Base-by-base conservation (phyloP, 2,113 vertebrate species). In the Oncorhynchus mykiss region DNA sequence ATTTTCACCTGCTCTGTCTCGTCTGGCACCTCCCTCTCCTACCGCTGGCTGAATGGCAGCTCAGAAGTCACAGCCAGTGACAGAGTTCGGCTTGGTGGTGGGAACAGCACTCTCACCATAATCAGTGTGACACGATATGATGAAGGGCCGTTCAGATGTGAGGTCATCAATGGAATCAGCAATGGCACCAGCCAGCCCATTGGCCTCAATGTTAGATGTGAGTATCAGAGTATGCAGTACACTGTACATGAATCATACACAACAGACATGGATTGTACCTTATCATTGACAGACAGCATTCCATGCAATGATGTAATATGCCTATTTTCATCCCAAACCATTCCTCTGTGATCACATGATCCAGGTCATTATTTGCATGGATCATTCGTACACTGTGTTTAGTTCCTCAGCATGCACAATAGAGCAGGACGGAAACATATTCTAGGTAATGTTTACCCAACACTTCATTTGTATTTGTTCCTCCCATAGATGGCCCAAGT, bases 191-290 rank as follows among this genome's bases (percentile, higher is more conserved):
- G 91, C 62, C 0, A 0, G 0, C 13, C 77, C 6, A 16, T 90
- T 0, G 1, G 2, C 48, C 87, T 94, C 22, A 88, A 74, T 70
- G 69, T 94, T 79, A 92, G 78, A 81, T 93, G 92, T 93, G 74
- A 91, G 93, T 93, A 78, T 76, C 1, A 62, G 59, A 62, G 59
- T 8, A 9, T 16, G 16, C 59, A 62, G 51, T 54, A 54, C 3
- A 62, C 2, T 34, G 31, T 34, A 34, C 34, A 34, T 34, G 0
- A 34, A n/a, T 22, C 18, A 62, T 62, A 62, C 59, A 62, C n/a
- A 62, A 62, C 59, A 62, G 0, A 62, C 18, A 62, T 34, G 34
- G 34, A 34, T 34, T 34, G 34, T 34, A 34, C 34, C 34, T 34
- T 34, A 1, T 34, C 34, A 34, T 34, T 0, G 34, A 8, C 0